phyloP scores from a whole-genome alignment of 2,113 vertebrate species.

The Dipodomys stephensi region DNA sequence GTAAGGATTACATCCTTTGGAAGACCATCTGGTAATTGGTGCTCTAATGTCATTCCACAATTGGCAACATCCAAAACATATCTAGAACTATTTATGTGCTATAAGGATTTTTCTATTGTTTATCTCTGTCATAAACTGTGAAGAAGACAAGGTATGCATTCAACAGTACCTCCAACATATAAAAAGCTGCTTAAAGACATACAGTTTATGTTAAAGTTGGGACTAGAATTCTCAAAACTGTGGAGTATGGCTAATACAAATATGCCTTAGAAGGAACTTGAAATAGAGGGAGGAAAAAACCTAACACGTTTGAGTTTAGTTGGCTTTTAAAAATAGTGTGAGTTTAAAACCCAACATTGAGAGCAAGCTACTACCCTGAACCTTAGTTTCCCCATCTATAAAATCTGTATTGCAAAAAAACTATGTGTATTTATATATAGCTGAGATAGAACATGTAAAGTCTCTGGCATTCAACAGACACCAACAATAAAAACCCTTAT shows the following conservation, averaged over 20 bases:
- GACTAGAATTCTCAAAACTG: background rate
- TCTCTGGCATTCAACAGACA: constrained; percentile 10
- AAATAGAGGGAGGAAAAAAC: background rate
- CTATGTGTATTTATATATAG: background rate
- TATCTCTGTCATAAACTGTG: background rate
- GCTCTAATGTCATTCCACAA: constrained; percentile 18
- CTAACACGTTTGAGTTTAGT: background rate
- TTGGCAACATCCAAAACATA: background rate
- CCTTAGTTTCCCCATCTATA: constrained; percentile 9
- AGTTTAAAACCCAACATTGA: constrained; percentile 21
- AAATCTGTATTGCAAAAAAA: constrained; percentile 16
- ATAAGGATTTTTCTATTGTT: background rate
- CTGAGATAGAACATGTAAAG: constrained; percentile 1
- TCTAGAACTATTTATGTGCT: constrained; percentile 32
- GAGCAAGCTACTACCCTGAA: background rate
- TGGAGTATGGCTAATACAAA: background rate
- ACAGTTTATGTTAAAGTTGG: background rate
- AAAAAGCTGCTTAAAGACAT: constrained; percentile 38
- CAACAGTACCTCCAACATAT: background rate
- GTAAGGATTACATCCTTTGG: background rate
- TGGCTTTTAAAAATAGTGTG: constrained; percentile 30
- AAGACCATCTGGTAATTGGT: background rate
- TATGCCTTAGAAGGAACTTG: background rate
- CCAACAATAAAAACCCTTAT: background rate
- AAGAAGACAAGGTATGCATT: background rate